phyloP scores from a whole-genome alignment of 2,113 vertebrate genomes.

The Ictalurus punctatus region DNA sequence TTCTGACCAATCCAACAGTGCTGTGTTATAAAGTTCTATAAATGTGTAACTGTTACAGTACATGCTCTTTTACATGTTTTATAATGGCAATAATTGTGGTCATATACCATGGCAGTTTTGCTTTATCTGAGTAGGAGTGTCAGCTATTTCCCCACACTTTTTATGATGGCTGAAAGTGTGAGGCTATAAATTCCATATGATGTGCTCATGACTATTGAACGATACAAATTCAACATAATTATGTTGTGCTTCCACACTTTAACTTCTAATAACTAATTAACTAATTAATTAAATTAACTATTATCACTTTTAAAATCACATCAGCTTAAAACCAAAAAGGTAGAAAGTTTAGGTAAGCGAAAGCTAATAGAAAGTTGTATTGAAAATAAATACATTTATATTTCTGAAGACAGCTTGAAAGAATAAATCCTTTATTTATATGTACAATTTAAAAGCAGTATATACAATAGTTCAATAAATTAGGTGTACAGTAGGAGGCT shows the following conservation, averaged over 20 bases:
- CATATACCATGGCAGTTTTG: neutral
- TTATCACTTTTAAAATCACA: neutral
- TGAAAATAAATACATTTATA: neutral
- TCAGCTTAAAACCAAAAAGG: neutral
- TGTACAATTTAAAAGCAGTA: constrained; percentile 62
- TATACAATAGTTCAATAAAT: constrained; percentile 65
- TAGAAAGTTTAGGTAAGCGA: neutral
- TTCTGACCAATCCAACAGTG: neutral
- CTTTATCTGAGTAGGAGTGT: neutral
- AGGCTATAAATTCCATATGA: neutral
- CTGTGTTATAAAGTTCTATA: neutral
- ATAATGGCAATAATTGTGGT: neutral
- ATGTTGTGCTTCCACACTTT: neutral
- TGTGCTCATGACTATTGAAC: neutral
- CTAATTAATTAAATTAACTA: no score
- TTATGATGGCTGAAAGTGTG: neutral
- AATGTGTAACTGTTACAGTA: neutral
- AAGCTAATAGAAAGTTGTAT: neutral
- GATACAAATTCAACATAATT: neutral
- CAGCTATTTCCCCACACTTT: neutral
- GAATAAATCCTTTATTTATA: constrained; percentile 49
- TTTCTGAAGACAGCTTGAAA: constrained; percentile 19
- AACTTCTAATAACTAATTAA: neutral
- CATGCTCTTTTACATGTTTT: neutral
- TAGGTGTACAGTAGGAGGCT: constrained; percentile 39